Percentiles rank a stretch among this genome's conserved stretches.
phyloP scores from a whole-genome alignment of 2,113 vertebrate species.

The Peromyscus californicus region DNA sequence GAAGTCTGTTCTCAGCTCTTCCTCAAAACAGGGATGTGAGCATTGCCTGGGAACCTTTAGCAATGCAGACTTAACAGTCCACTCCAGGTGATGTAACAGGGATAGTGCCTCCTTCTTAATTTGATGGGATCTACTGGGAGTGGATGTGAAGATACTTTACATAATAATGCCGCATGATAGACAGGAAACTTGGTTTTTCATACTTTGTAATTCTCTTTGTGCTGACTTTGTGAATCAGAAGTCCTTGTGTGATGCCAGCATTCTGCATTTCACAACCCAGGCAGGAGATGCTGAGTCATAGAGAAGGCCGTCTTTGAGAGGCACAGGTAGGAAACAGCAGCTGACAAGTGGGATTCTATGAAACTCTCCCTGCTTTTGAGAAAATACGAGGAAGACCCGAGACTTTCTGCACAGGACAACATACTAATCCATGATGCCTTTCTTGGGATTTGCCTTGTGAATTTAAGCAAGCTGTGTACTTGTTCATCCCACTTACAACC shows the following conservation, averaged over 20 bases:
- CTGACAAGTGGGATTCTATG: background rate
- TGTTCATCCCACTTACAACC: background rate
- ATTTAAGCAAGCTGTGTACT: background rate
- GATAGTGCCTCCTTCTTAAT: background rate
- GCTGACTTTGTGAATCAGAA: background rate
- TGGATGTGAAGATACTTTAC: background rate
- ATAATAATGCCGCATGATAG: background rate
- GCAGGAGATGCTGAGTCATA: background rate
- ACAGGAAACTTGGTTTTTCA: background rate
- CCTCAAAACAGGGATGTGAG: background rate
- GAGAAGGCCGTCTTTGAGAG: background rate
- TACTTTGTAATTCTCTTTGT: background rate
- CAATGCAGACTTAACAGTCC: background rate
- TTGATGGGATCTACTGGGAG: background rate
- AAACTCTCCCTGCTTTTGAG: slow-evolving; percentile 9
- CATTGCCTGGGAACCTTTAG: too few species aligned
- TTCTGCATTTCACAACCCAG: background rate
- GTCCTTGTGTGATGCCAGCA: background rate
- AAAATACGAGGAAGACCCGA: background rate
- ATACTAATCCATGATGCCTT: background rate
- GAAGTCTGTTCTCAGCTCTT: background rate
- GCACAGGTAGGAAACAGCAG: background rate
- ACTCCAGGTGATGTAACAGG: background rate
- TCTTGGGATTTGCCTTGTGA: background rate
- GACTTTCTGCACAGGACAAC: background rate